Base-by-base conservation (phyloP, 2,888 invertebrate genomes). In the Lydus trimaculatus region DNA sequence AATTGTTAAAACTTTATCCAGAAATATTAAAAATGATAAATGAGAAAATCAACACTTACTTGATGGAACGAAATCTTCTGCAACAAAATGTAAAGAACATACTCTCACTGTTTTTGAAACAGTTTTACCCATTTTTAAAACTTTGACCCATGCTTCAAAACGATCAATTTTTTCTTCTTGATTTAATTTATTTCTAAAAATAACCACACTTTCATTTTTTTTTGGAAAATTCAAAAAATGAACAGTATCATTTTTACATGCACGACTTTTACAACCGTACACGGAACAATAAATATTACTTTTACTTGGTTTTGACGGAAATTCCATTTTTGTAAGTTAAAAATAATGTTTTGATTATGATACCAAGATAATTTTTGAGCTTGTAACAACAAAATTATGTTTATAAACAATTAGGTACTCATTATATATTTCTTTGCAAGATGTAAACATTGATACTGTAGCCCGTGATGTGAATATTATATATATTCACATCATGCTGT, bases 81-180 rank as follows among this genome's bases (percentile, higher is more conserved):
- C 31, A 11, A 39, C 28, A 59, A 64, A 64, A 58, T 64, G 59
- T 20, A 58, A 23, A 20, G 58, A 58, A 31, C 64, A 64, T 15
- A 64, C 59, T 59, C 23, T 7, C 64, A 64, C 39, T n/a, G 31
- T 17, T 20, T n/a, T 3, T 39, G 64, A 20, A 33, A 64, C 17
- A 31, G 8, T 58, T 31, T 59, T 59, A 25, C 31, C 39, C 13
- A 23, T 39, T 36, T 58, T 64, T 9, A 58, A 8, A 31, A 17
- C 20, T 6, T 17, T 36, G 23, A 39, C 43, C 58, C 64, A 64
- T 6, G 39, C 64, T n/a, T 23, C 13, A 25, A 39, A 11, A 39
- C 64, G 11, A 28, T 62, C 62, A 4, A 62, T 13, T 4, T 28
- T 25, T 20, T 62, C 43, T 23, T 20, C 39, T 25, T 25, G 23